These are phyloP conservation scores for Spheniscus mendiculus DNA, from an alignment of 2,113 vertebrate genomes.

Conservation along the genomic window DNA sequence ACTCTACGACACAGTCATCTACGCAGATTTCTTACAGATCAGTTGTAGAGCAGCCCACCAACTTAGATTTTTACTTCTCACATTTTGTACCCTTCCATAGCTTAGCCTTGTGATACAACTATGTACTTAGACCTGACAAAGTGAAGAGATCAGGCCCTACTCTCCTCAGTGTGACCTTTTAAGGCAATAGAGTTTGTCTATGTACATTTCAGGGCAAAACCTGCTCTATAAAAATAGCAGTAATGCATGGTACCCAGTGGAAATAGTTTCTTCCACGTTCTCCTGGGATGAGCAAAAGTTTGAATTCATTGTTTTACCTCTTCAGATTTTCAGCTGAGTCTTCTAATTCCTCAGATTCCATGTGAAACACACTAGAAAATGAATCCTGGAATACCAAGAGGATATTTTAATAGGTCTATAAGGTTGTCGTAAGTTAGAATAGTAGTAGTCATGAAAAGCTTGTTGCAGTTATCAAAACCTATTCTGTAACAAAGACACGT, in stretches of 20 bases:
- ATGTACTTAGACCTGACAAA: neutral
- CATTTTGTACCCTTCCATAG: neutral
- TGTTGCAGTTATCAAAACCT: neutral
- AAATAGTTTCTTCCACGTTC: neutral
- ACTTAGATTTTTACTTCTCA: neutral
- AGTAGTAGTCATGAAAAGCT: neutral
- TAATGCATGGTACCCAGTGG: neutral
- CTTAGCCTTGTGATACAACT: neutral
- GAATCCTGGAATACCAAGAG: slow-evolving; percentile 83
- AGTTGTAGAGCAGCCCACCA: neutral
- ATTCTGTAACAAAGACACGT: neutral
- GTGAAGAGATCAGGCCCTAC: neutral
- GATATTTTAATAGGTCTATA: neutral
- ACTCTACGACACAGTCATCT: neutral
- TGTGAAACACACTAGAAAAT: slow-evolving; percentile 96
- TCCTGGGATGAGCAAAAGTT: neutral
- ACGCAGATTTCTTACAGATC: neutral
- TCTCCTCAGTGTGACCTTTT: neutral
- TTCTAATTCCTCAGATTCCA: slow-evolving; percentile 88
- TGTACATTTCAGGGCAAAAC: neutral
- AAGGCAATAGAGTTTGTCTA: neutral
- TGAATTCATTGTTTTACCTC: slow-evolving; percentile 79
- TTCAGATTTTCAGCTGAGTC: slow-evolving; percentile 77
- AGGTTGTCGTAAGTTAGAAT: neutral
- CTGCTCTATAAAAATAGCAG: neutral